Evolutionary conservation across 2,113 vertebrate species (phyloP).

Genomic region (Electrona antarctica): DNA sequence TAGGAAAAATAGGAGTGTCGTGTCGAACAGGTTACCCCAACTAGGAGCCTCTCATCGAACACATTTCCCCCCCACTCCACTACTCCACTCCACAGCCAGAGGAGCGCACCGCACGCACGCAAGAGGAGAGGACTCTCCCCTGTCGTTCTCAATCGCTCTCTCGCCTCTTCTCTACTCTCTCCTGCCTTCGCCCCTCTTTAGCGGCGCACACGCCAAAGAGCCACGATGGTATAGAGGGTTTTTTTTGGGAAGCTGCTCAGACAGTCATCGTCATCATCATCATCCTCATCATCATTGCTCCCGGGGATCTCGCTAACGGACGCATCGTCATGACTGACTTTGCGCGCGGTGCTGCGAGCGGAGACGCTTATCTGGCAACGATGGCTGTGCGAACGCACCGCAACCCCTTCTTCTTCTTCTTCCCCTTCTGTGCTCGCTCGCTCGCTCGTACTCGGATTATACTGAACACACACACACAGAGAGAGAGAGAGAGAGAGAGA

Average conservation of each 20-base stretch:
- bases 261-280: slow-evolving; percentile 16
- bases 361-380: slow-evolving; percentile 18
- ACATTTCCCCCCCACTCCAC: too few relatives aligned
- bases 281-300: slow-evolving; percentile 64
- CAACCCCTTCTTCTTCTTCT: slow-evolving; percentile 1
- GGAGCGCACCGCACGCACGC: slow-evolving; percentile 14
- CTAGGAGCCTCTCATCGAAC: too few relatives aligned
- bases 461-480: not conserved
- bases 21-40: too few relatives aligned
- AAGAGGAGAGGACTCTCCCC: slow-evolving; percentile 21
- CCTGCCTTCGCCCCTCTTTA: slow-evolving; percentile 37
- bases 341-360: slow-evolving; percentile 21
- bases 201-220: slow-evolving; percentile 3
- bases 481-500: not conserved
- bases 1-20: too few relatives aligned
- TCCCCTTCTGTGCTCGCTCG: slow-evolving; percentile 4
- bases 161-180: not conserved
- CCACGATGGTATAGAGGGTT: too few relatives aligned
- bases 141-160: slow-evolving; percentile 18
- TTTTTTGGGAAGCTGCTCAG: too few relatives aligned
- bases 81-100: too few relatives aligned
- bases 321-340: slow-evolving; percentile 48
- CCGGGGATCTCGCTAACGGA: slow-evolving; percentile 46
- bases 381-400: too few relatives aligned
- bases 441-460: not conserved